Evolutionary conservation across 2,888 invertebrate genomes (phyloP), one percentile per base, ranked within the genome.

Genomic region (Hemithea aestivaria): DNA sequence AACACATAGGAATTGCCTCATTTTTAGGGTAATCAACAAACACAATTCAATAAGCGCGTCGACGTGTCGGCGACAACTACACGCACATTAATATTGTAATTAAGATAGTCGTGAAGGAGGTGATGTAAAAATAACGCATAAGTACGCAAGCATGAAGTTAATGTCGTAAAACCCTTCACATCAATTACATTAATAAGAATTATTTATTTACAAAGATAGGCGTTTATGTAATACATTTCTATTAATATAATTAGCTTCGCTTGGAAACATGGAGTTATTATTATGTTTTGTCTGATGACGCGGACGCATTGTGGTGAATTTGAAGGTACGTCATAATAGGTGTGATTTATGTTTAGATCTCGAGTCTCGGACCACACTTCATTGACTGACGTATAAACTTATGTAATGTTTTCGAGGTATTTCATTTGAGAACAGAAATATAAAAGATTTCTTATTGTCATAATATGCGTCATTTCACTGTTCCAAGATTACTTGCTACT

Each of bases 281-380:
- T n/a, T n/a, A 38, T 40, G 38, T 41, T 39, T 37, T 44, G 41
- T 41, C 37, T 27, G 29, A 22, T 42, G 41, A 42, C 41, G 36
- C 36, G 28, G 23, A 23, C 40, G 35, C 35, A 29, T 25, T 24
- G 16, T 28, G 41, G 25, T 36, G 36, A 32, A 35, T 35, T 20
- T 24, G 25, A 20, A 24, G 8, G 29, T 40, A 47, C 47, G 43
- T 44, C 51, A 51, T 35, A 32, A 34, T 48, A 46, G 50, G 55
- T 54, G 54, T 42, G 48, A 53, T 52, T 38, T 60, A 53, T 48
- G 53, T 51, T 40, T 60, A 53, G 47, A 48, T 43, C 36, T 46
- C 37, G 22, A 43, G 21, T n/a, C 36, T 10, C 32, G 8, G 32
- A 27, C 20, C 23, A 38, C 20, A 33, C 26, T 39, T 21, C 12